Conservation (phyloP, 2,113 vertebrate genomes). For the Atherinomorus stipes region DNA sequence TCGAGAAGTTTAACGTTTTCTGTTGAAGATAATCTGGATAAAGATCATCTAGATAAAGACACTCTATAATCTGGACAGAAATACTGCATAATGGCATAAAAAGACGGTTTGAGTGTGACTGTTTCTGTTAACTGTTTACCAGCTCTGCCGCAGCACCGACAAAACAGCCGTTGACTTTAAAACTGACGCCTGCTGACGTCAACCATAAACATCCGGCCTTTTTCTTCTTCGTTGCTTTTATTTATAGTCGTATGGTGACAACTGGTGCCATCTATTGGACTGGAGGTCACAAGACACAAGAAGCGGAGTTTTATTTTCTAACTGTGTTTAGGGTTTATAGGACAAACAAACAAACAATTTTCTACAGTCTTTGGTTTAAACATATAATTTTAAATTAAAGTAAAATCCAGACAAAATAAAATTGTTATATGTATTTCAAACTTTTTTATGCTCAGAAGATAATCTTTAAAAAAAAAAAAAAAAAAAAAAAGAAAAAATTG, state of each 20-base stretch:
- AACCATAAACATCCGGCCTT: conserved; percentile 9
- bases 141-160: conserved; percentile 15
- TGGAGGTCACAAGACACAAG: not conserved
- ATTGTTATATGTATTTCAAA: too few relatives aligned
- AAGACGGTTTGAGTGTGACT: not conserved
- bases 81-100: not conserved
- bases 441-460: too few relatives aligned
- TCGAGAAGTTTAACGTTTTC: too few relatives aligned
- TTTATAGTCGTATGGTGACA: rapidly evolving
- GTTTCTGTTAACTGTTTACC: conserved; percentile 13
- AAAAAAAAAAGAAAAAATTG: too few relatives aligned
- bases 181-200: conserved; percentile 60
- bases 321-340: not conserved
- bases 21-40: too few relatives aligned
- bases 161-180: conserved; percentile 78
- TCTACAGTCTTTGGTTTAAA: too few relatives aligned
- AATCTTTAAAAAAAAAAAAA: too few relatives aligned
- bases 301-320: not conserved
- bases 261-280: conserved; percentile 4
- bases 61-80: conserved; percentile 14
- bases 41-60: too few relatives aligned
- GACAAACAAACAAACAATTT: not conserved
- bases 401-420: too few relatives aligned
- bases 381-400: too few relatives aligned
- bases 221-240: conserved; percentile 27